A percentile compares a stretch with the other conserved stretches of the same genome.
These are phyloP conservation scores for Drosophila azteca DNA, from an alignment of 1,140 invertebrate genomes.

Conservation along the genomic window DNA sequence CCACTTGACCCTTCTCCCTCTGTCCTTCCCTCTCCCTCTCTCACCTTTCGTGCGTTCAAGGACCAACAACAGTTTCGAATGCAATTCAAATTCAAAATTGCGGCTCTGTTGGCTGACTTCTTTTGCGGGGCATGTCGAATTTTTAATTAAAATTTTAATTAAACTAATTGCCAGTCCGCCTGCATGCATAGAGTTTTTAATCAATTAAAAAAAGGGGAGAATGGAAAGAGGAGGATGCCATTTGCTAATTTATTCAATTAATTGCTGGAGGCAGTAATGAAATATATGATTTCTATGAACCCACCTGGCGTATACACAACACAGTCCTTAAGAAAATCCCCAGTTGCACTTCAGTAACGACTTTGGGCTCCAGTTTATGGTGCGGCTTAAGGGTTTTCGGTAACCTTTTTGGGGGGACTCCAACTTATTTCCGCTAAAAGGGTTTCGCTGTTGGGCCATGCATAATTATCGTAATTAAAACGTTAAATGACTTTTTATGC, in stretches of 20 bases:
- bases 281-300: slow-evolving; percentile 7
- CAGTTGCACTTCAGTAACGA: slow-evolving; percentile 1
- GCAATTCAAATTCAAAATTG: slow-evolving; percentile 43
- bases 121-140: slow-evolving; percentile 2
- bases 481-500: slow-evolving; percentile 22
- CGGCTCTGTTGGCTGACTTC: slow-evolving; percentile 14
- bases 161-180: slow-evolving; percentile 54
- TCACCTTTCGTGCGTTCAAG: no score
- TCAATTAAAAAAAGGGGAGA: slow-evolving; percentile 24
- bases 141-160: slow-evolving; percentile 55
- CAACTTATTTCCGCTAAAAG: slow-evolving; percentile 36
- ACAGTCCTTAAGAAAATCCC: slow-evolving; percentile 4
- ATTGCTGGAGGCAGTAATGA: not conserved
- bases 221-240: slow-evolving; percentile 16
- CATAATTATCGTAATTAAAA: slow-evolving; percentile 58
- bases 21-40: no score
- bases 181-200: slow-evolving; percentile 33
- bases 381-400: slow-evolving; percentile 23
- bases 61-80: not conserved
- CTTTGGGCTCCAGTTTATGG: slow-evolving; percentile 38
- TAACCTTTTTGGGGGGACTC: slow-evolving; percentile 23
- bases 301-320: slow-evolving; percentile 18
- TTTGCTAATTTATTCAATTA: slow-evolving; percentile 15
- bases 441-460: slow-evolving; percentile 25
- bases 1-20: no score